Conservation (phyloP, 1,140 invertebrate genomes). For the Dendroctonus valens region DNA sequence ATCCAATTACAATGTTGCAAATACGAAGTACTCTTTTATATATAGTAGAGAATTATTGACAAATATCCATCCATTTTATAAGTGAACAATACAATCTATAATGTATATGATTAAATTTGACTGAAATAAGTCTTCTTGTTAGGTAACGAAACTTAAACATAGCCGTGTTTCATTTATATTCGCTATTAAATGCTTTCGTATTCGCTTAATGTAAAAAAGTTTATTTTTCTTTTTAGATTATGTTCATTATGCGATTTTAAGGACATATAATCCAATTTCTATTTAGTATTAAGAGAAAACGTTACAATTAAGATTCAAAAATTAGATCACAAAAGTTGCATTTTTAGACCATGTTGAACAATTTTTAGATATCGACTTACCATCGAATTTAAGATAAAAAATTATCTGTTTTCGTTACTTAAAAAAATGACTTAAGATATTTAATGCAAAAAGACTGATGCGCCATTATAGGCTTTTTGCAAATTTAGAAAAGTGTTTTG, state of each 20-base stretch:
- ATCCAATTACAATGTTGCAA: no score
- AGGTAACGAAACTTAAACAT: slow-evolving; percentile 23
- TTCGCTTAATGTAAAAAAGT: no score
- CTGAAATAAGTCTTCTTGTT: slow-evolving; percentile 28
- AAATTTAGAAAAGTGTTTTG: slow-evolving; percentile 24
- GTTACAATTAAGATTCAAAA: no score
- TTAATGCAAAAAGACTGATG: slow-evolving; percentile 43
- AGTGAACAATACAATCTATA: slow-evolving; percentile 9
- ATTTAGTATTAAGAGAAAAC: no score
- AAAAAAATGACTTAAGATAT: slow-evolving; percentile 35
- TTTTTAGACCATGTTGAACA: slow-evolving; percentile 6
- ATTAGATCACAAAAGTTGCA: not conserved
- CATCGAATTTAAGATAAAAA: slow-evolving; percentile 3
- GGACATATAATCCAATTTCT: no score
- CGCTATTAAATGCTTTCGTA: no score
- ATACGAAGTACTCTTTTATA: not conserved
- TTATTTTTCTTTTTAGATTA: no score
- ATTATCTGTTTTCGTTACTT: slow-evolving; percentile 21
- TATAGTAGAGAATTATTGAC: slow-evolving; percentile 13
- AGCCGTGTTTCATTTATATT: no score
- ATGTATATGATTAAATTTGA: slow-evolving; percentile 11
- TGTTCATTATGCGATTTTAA: no score
- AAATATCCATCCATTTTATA: slow-evolving; percentile 28
- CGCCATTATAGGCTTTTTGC: slow-evolving; percentile 42
- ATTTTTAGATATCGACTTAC: not conserved